A percentile compares a stretch with the other conserved stretches of the same genome.
phyloP scores from a whole-genome alignment of 2,113 vertebrate species.

The Meleagris gallopavo region DNA sequence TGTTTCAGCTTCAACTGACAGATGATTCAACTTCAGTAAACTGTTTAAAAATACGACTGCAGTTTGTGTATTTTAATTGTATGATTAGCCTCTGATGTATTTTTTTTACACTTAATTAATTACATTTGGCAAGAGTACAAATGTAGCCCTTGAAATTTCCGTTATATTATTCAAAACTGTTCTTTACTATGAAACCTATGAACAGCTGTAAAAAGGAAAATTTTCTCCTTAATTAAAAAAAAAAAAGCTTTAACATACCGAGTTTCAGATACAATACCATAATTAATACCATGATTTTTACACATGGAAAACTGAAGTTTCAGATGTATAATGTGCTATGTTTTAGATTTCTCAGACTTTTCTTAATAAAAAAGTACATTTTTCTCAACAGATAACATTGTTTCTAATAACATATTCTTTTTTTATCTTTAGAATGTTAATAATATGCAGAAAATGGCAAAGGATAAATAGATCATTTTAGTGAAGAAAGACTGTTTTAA shows the following conservation, averaged over 20 bases:
- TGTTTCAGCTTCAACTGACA: not conserved
- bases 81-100: not conserved
- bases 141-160: not conserved
- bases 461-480: not conserved
- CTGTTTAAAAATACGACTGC: not conserved
- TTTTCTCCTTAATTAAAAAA: not conserved
- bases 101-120: constrained; percentile 2
- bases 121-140: not conserved
- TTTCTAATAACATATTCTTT: not conserved
- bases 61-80: constrained; percentile 12
- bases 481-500: not conserved
- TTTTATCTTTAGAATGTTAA: not conserved
- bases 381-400: not conserved
- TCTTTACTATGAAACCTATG: not conserved
- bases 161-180: not conserved
- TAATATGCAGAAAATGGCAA: not conserved
- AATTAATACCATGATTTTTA: not conserved
- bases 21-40: not conserved
- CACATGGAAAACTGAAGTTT: not conserved
- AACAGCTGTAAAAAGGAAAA: not conserved
- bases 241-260: not conserved
- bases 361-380: not conserved
- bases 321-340: not conserved
- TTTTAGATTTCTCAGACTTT: not conserved
- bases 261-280: not conserved